A percentile compares a stretch with the other conserved stretches of the same genome.
Conservation (phyloP, 2,797 vertebrate genomes). For the Distichodus sexfasciatus region DNA sequence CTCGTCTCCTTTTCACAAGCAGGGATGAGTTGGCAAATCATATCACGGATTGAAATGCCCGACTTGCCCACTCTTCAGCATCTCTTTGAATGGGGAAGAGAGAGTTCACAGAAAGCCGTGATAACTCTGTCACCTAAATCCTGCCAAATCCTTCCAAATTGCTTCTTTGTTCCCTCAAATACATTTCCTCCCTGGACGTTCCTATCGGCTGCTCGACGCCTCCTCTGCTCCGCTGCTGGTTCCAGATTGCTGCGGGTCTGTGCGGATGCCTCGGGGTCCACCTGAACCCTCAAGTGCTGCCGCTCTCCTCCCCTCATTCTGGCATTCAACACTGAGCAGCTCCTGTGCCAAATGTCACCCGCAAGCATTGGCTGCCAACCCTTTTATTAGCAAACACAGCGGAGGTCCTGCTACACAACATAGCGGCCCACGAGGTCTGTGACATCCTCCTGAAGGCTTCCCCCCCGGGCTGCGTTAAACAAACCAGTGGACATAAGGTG, state of each 20-base stretch:
- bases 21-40: constrained; percentile 24
- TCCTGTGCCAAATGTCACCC: constrained; percentile 40
- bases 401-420: constrained; percentile 28
- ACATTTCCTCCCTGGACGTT: constrained; percentile 24
- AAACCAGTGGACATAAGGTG: constrained; percentile 10
- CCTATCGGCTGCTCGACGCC: constrained; percentile 22
- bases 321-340: constrained; percentile 24
- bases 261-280: constrained; percentile 25
- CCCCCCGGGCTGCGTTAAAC: constrained; percentile 33
- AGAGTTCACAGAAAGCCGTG: constrained; percentile 27
- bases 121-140: constrained; percentile 34
- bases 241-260: constrained; percentile 18
- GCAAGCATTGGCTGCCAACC: constrained; percentile 33
- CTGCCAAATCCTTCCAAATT: constrained; percentile 44
- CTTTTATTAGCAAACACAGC: constrained; percentile 50
- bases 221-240: neutral
- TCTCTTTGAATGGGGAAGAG: constrained; percentile 8
- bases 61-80: constrained; percentile 15
- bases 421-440: constrained; percentile 22
- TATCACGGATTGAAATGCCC: constrained; percentile 33
- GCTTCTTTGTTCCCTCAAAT: constrained; percentile 45
- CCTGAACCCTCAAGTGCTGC: constrained; percentile 14
- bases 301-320: constrained; percentile 13
- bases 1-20: constrained; percentile 33
- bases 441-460: constrained; percentile 28